phyloP scores from a whole-genome alignment of 2,888 invertebrate species.

The Pheosia tremula region DNA sequence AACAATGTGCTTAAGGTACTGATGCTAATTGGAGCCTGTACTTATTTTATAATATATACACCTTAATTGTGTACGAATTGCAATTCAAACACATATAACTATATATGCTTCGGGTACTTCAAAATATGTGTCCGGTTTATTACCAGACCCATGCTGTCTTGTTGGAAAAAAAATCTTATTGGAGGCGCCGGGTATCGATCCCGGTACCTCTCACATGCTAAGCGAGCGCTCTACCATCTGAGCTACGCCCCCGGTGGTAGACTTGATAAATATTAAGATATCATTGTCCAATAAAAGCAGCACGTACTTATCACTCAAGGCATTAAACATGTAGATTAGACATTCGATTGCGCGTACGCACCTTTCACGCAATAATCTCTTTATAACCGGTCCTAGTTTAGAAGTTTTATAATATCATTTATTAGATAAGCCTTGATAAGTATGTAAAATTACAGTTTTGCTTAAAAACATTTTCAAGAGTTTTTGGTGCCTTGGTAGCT shows the following conservation, averaged over 20 bases:
- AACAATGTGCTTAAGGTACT: no score
- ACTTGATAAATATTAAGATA: background rate
- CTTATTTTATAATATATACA: no score
- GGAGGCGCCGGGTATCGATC: constrained; percentile 83
- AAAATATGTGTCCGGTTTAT: no score
- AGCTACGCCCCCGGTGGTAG: constrained; percentile 75
- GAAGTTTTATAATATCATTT: background rate
- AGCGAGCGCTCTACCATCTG: constrained; percentile 85
- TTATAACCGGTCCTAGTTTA: no score
- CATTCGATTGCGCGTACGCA: background rate
- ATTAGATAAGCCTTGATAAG: background rate
- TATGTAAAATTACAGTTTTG: no score
- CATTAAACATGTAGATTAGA: background rate
- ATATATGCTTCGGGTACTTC: no score
- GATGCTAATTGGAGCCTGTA: no score
- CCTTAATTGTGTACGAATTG: no score
- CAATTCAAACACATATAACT: no score
- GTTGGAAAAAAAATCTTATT: constrained; percentile 27
- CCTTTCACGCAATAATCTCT: background rate
- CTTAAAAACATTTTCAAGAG: background rate
- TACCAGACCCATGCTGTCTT: no score
- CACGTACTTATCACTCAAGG: background rate
- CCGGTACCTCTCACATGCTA: constrained; percentile 84
- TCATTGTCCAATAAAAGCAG: background rate
- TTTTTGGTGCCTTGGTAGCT: background rate